Base-by-base conservation (phyloP, 2,113 vertebrate species). In the Oreotrochilus melanogaster region DNA sequence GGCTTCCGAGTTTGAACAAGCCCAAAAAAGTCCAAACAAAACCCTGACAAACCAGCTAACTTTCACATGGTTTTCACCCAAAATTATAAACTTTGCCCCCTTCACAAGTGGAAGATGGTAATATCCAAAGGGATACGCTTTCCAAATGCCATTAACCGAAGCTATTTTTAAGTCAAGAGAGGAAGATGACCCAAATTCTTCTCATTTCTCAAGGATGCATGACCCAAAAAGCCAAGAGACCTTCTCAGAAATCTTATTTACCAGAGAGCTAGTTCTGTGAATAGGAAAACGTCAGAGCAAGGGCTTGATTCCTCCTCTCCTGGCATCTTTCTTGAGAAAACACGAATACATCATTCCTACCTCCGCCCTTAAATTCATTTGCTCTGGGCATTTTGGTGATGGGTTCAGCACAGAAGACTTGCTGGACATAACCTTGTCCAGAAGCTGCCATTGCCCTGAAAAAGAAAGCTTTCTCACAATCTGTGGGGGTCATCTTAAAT, bases 21-120 rank as follows among this genome's bases (percentile, higher is more conserved):
- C 88, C 86, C 64, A 80, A 88, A 88, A 92, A 86, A 92, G 33
- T 61, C 84, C 93, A 96, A 96, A 81, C 69, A 96, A 86, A 81
- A 14, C 35, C 31, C 67, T 2, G 7, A 78, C 9, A 25, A 88
- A 95, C 33, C 56, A 73, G 73, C 60, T 84, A 92, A 74, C 69
- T 94, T 96, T 94, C 94, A 90, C 94, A 94, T 74, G 92, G 47
- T 96, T 88, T 95, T 82, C 79, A 96, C 90, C 48, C 94, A 88
- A 93, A 92, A 92, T 64, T 78, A 31, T 92, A 86, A 97, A 97
- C 90, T 93, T 86, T 97, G 60, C 56, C 85, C 89, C 85, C 14
- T 95, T 83, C 72, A 9, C 60, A 92, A 96, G 31, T 80, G 37
- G 50, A 89, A 88, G 75, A 27, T 22, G 17, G 1, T 13, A n/a